Evolutionary conservation across 2,797 vertebrate species (phyloP).

Genomic region (Alca torda): DNA sequence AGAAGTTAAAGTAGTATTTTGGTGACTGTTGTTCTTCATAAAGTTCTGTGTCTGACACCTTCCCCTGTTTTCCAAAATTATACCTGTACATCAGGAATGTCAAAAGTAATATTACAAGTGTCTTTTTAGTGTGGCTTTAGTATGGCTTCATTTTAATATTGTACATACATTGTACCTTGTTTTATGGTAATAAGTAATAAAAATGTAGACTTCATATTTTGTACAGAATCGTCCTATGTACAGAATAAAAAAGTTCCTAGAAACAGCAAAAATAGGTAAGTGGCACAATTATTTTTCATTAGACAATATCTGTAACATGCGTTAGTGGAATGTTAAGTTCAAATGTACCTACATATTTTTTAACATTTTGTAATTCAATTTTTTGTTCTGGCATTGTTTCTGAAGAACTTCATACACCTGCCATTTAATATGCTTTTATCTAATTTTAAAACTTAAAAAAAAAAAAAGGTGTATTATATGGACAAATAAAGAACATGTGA

Average conservation of each 20-base stretch:
- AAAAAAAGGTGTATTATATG: slow-evolving; percentile 89
- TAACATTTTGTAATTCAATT: slow-evolving; percentile 87
- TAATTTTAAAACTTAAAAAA: slow-evolving; percentile 78
- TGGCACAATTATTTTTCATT: slow-evolving; percentile 88
- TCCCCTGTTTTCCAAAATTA: slow-evolving; percentile 80
- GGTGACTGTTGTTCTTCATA: slow-evolving; percentile 85
- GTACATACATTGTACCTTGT: slow-evolving; percentile 99
- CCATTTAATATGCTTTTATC: slow-evolving; percentile 90
- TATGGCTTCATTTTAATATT: slow-evolving; percentile 97
- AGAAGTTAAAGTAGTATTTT: slow-evolving; percentile 50
- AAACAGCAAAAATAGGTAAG: slow-evolving; percentile 89
- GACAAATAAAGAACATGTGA: slow-evolving; percentile 95
- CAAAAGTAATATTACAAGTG: slow-evolving; percentile 89
- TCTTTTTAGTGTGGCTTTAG: slow-evolving; percentile 96
- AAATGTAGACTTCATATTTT: slow-evolving; percentile 96
- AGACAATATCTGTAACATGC: slow-evolving; percentile 81
- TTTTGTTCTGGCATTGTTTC: slow-evolving; percentile 85
- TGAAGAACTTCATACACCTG: slow-evolving; percentile 86
- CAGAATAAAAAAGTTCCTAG: slow-evolving; percentile 94
- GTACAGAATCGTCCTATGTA: slow-evolving; percentile 98
- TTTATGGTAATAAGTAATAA: slow-evolving; percentile 98
- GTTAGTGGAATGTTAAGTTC: slow-evolving; percentile 83
- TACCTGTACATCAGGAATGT: slow-evolving; percentile 78
- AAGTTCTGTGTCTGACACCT: slow-evolving; percentile 82
- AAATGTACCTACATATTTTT: slow-evolving; percentile 82